Percentiles rank a stretch among this genome's conserved stretches.
Conservation (phyloP, 2,113 vertebrate genomes). For the human (Homo sapiens) region GRCh38 chr13:30647001-30647500, state of each 20-base stretch:
- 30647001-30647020: conserved; percentile 89
- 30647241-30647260: neutral
- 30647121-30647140: neutral
- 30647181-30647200: neutral
- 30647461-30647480: neutral
- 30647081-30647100: conserved; percentile 40
- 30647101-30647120: neutral
- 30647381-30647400: conserved; percentile 3
- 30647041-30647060: conserved; percentile 91
- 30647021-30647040: conserved; percentile 85
- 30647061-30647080: conserved; percentile 69
- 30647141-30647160: neutral
- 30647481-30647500: neutral
- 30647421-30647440: neutral
- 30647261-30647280: neutral
- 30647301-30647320: neutral
- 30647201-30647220: neutral
- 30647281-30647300: neutral
- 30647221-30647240: neutral
- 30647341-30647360: neutral
- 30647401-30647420: neutral
- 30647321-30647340: neutral
- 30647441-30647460: neutral
- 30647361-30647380: conserved; percentile 9
- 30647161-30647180: neutral